phyloP scores from a whole-genome alignment of 2,797 vertebrate genomes.

The Microchirus variegatus region DNA sequence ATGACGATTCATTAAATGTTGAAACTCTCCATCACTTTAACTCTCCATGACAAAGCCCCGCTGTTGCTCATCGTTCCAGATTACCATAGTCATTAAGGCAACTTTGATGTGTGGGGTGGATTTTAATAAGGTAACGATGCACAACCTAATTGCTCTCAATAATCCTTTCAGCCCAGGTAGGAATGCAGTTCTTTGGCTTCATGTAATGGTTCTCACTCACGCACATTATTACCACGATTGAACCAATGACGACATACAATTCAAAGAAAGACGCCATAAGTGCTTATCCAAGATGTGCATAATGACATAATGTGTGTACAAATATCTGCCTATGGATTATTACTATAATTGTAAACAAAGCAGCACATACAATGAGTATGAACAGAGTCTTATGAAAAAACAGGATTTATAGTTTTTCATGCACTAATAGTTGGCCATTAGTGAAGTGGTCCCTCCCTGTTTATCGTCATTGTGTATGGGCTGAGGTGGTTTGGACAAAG shows the following conservation, averaged over 20 bases:
- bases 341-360: too few relatives aligned
- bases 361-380: too few relatives aligned
- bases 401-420: neutral
- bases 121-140: conserved; percentile 42
- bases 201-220: conserved; percentile 39
- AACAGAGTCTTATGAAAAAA: neutral
- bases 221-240: conserved; percentile 20
- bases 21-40: too few relatives aligned
- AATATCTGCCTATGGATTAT: too few relatives aligned
- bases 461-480: conserved; percentile 7
- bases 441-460: conserved; percentile 2
- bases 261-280: neutral
- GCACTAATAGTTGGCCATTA: neutral
- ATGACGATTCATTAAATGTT: too few relatives aligned
- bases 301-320: too few relatives aligned
- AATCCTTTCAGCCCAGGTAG: conserved; percentile 64
- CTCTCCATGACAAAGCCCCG: neutral
- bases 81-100: conserved; percentile 51
- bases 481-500: conserved; percentile 35
- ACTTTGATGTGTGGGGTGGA: conserved; percentile 71
- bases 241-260: too few relatives aligned
- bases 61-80: conserved; percentile 52
- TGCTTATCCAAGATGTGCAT: too few relatives aligned
- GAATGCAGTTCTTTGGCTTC: conserved; percentile 53
- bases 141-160: conserved; percentile 44